Percentiles rank a stretch among this genome's conserved stretches.
phyloP scores from a whole-genome alignment of 1,140 invertebrate species.

The Drosophila nikananu region DNA sequence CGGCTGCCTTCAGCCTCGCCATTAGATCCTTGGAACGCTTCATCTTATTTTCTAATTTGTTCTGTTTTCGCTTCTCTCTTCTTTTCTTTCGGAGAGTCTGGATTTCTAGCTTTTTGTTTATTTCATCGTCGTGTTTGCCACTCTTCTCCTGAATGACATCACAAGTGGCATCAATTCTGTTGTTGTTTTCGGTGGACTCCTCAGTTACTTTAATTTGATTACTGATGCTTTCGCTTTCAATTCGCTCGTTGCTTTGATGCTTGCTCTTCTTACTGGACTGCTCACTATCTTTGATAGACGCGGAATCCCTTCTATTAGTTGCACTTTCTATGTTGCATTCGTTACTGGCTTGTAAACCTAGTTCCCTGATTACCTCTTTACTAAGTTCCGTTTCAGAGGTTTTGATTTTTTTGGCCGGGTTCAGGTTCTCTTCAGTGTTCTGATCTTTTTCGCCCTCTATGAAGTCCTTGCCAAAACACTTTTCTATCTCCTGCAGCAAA shows the following conservation, averaged over 20 bases:
- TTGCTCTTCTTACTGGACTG: constrained; percentile 1
- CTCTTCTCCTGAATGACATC: background rate
- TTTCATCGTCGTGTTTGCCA: too few species aligned
- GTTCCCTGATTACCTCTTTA: background rate
- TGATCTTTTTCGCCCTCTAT: background rate
- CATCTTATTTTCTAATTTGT: constrained; percentile 4
- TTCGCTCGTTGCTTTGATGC: background rate
- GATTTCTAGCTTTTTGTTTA: background rate
- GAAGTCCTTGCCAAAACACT: constrained; percentile 70
- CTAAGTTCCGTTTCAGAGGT: background rate
- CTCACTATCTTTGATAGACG: background rate
- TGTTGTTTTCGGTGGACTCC: background rate
- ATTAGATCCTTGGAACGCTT: constrained; percentile 30
- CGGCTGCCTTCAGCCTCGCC: constrained; percentile 41
- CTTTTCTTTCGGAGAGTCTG: background rate
- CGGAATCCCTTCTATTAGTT: background rate
- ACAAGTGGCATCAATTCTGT: background rate
- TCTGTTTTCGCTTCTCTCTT: background rate
- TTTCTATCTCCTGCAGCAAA: constrained; percentile 71
- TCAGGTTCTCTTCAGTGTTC: background rate
- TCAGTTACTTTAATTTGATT: background rate
- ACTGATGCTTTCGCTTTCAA: background rate
- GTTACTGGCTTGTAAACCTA: background rate
- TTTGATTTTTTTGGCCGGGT: background rate
- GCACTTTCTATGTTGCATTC: background rate